A percentile compares a stretch with the other conserved stretches of the same genome.
Conservation (phyloP, 2,888 invertebrate species). For the Cephalotes varians region DNA sequence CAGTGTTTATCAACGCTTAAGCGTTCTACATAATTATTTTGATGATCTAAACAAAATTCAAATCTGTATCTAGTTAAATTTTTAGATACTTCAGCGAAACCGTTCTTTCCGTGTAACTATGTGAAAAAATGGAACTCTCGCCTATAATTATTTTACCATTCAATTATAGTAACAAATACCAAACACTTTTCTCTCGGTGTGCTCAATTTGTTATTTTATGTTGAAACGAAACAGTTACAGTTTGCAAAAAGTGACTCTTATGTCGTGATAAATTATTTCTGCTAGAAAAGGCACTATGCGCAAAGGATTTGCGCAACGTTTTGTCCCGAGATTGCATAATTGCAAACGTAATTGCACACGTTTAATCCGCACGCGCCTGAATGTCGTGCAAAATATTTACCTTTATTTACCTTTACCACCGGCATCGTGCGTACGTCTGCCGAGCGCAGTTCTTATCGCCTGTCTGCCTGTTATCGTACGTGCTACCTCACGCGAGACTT, state of each 20-base stretch:
- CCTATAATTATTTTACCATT: too few relatives aligned
- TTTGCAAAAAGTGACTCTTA: neutral
- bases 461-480: constrained; percentile 37
- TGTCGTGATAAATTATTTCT: neutral
- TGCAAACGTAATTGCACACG: constrained; percentile 34
- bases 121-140: too few relatives aligned
- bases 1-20: too few relatives aligned
- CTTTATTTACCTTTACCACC: constrained; percentile 37
- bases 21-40: too few relatives aligned
- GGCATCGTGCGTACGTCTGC: constrained; percentile 40
- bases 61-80: too few relatives aligned
- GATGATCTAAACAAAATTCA: too few relatives aligned
- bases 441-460: constrained; percentile 26
- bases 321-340: constrained; percentile 43
- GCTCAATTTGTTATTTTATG: neutral
- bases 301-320: neutral
- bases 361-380: constrained; percentile 44
- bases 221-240: neutral
- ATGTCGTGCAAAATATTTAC: constrained; percentile 48
- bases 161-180: too few relatives aligned
- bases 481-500: constrained; percentile 47
- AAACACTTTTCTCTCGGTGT: too few relatives aligned
- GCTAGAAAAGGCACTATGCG: neutral
- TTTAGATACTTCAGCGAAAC: too few relatives aligned
- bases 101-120: too few relatives aligned